Conservation (phyloP, 2,888 invertebrate species). For the Elmis aenea region DNA sequence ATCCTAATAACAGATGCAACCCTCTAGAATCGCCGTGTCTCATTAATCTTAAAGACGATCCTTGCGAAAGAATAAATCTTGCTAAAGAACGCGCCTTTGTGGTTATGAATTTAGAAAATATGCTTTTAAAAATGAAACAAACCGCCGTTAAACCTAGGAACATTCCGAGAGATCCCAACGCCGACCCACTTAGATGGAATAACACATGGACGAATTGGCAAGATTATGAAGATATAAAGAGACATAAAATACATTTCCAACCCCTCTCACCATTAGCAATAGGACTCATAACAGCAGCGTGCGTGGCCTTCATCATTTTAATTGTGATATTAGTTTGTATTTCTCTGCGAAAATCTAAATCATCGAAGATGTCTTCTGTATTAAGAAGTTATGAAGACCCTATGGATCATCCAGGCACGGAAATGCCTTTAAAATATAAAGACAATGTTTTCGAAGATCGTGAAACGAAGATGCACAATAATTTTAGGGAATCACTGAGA, state of each 20-base stretch:
- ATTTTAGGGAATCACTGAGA: constrained; percentile 29
- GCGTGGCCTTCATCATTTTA: constrained; percentile 34
- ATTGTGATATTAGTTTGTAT: constrained; percentile 29
- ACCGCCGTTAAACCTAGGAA: constrained; percentile 47
- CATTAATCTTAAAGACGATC: constrained; percentile 49
- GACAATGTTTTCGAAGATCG: constrained; percentile 30
- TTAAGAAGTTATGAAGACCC: constrained; percentile 15
- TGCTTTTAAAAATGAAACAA: constrained; percentile 43
- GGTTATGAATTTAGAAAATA: constrained; percentile 44
- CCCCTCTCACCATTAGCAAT: constrained; percentile 35
- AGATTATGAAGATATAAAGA: constrained; percentile 47
- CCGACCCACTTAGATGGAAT: constrained; percentile 52
- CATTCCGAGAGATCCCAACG: constrained; percentile 44
- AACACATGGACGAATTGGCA: constrained; percentile 57
- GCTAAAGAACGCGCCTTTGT: constrained; percentile 43
- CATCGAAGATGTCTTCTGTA: constrained; percentile 5
- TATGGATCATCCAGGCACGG: constrained; percentile 20
- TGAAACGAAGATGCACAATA: constrained; percentile 28
- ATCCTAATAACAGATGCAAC: constrained; percentile 33
- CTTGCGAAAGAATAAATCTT: constrained; percentile 51
- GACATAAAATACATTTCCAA: constrained; percentile 28
- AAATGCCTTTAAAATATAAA: constrained; percentile 25
- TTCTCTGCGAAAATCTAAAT: constrained; percentile 19
- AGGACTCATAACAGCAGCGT: constrained; percentile 35
- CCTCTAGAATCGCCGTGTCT: constrained; percentile 47